Base-by-base conservation (phyloP, 2,113 vertebrate species). In the Naja naja region DNA sequence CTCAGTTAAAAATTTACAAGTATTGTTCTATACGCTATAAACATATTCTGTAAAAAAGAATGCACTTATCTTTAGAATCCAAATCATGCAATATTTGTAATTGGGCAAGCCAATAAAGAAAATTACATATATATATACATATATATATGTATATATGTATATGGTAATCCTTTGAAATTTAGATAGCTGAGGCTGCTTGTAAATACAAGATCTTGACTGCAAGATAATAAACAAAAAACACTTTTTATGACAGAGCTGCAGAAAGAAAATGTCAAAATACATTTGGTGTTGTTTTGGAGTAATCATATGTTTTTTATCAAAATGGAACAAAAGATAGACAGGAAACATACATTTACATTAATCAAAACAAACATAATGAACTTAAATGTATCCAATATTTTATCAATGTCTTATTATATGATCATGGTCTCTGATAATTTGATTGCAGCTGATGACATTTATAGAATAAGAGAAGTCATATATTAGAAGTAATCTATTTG, bases 401-500 rank as follows among this genome's bases (percentile, higher is more conserved):
- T 90, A 39, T 14, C 47, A 30, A 88, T 47, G 43, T 5, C 34
- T 81, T 92, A 23, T 90, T 74, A 16, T 85, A 90, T 1, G n/a
- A 20, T 22, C 2, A 64, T 8, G 39, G 39, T 47, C 7, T 90
- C 55, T 39, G 30, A 87, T 56, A 49, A 43, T 56, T 87, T 90
- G 56, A 85, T 88, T 85, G 34, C 23, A 27, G 87, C 45, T 86
- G 86, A 91, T 34, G 55, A 54, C 69, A 86, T 94, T 92, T 89
- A 89, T 16, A 85, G 69, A 89, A 54, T 69, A 34, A 91, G 16
- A 92, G 45, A 91, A 64, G 54, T 91, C 45, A 53, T 94, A 60
- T 86, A 89, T 91, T 54, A 81, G 34, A 87, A 45, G 39, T 86
- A 12, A 92, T 90, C 43, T 93, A 86, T 60, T 85, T 94, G 64